phyloP scores from a whole-genome alignment of 2,113 vertebrate species.

The Phylloscopus whistleri region DNA sequence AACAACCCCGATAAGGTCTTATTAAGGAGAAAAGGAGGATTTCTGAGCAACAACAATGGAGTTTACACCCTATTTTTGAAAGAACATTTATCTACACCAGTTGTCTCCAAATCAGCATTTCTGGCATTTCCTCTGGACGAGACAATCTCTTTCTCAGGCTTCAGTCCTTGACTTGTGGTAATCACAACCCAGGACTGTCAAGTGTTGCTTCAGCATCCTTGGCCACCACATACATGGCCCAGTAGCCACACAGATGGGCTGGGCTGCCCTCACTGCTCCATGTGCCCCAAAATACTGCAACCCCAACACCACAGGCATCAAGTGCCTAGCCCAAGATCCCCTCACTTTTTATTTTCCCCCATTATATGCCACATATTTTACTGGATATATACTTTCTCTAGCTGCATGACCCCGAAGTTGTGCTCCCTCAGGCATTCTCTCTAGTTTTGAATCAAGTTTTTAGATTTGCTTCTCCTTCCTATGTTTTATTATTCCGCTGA shows the following conservation, averaged over 20 bases:
- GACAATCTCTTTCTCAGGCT: neutral
- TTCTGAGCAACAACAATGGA: neutral
- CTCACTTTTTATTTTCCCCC: neutral
- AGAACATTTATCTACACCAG: neutral
- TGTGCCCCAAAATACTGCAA: rapidly evolving
- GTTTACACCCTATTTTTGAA: neutral
- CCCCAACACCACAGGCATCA: rapidly evolving
- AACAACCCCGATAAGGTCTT: neutral
- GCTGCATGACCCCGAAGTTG: rapidly evolving
- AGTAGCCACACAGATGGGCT: rapidly evolving
- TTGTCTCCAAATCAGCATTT: neutral
- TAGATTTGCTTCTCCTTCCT: neutral
- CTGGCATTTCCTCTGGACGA: neutral
- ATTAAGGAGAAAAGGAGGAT: neutral
- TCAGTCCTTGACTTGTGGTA: neutral
- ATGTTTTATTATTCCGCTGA: neutral
- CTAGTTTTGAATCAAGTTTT: neutral
- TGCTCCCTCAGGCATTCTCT: neutral
- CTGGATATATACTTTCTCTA: neutral
- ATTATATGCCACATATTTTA: neutral
- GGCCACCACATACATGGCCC: rapidly evolving
- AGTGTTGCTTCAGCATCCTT: neutral
- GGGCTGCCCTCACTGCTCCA: neutral
- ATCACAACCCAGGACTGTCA: neutral
- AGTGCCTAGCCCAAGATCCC: rapidly evolving